A percentile compares a stretch with the other conserved stretches of the same genome.
Evolutionary conservation across 2,797 vertebrate genomes (phyloP).

Genomic region (Notolepis coatsorum): DNA sequence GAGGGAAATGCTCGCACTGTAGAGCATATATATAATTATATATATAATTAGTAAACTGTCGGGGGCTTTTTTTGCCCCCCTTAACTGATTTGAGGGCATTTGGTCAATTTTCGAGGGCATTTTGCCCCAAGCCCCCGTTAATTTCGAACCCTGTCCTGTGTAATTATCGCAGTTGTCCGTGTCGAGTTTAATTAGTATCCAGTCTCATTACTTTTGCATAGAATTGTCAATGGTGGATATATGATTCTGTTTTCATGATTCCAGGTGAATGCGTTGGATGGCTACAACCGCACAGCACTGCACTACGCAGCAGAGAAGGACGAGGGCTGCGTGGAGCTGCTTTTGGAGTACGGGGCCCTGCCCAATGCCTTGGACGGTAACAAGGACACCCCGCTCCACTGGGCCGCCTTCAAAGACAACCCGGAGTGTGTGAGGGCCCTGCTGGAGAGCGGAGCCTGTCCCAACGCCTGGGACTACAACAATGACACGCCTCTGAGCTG

Average conservation of each 20-base stretch:
- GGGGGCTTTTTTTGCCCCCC: too few relatives aligned
- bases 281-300: constrained; percentile 95
- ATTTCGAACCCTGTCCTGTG: too few relatives aligned
- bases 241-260: constrained; percentile 5
- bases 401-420: constrained; percentile 98
- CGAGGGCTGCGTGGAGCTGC: constrained; percentile 93
- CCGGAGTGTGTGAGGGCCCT: constrained; percentile 91
- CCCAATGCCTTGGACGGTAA: constrained; percentile 94
- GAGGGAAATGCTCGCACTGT: too few relatives aligned
- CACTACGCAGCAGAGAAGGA: constrained; percentile 98
- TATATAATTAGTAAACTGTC: too few relatives aligned
- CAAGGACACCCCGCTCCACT: constrained; percentile 96
- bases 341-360: constrained; percentile 92
- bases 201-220: too few relatives aligned
- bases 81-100: too few relatives aligned
- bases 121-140: too few relatives aligned
- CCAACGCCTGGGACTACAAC: constrained; percentile 94
- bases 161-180: too few relatives aligned
- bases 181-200: too few relatives aligned
- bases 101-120: too few relatives aligned
- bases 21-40: too few relatives aligned
- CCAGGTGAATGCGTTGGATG: constrained; percentile 95
- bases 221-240: not conserved
- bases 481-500: constrained; percentile 96
- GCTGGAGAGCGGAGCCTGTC: constrained; percentile 90